Conservation (phyloP, 2,797 vertebrate species). For the Enteromius trimaculatus region DNA sequence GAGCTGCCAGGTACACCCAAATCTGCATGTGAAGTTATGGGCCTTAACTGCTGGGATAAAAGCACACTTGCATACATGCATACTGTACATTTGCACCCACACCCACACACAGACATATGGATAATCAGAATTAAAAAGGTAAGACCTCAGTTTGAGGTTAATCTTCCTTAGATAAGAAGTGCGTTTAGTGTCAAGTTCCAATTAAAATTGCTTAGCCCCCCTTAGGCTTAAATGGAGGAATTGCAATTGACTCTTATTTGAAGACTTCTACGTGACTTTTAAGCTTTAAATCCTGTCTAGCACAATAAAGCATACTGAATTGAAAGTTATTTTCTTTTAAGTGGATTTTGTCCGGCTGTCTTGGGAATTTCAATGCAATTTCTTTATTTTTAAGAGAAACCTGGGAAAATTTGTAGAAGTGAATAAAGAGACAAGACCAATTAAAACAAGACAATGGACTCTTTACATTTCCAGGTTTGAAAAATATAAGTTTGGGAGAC, state of each 20-base stretch:
- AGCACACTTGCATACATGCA: not conserved
- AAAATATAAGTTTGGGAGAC: not conserved
- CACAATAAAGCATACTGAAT: not conserved
- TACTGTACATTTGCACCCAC: not conserved
- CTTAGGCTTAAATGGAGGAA: slow-evolving; percentile 31
- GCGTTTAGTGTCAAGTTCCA: slow-evolving; percentile 46
- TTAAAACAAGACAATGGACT: not conserved
- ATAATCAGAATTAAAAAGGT: slow-evolving; percentile 31
- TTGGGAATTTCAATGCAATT: not conserved
- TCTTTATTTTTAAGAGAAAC: not conserved
- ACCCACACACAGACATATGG: not conserved
- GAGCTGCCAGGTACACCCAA: slow-evolving; percentile 11
- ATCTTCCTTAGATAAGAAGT: slow-evolving; percentile 48
- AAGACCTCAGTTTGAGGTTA: slow-evolving; percentile 48
- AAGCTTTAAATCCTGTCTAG: slow-evolving; percentile 35
- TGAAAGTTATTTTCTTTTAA: not conserved
- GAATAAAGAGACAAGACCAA: not conserved
- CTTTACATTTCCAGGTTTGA: not conserved
- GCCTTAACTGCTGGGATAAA: not conserved
- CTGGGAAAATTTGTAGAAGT: not conserved
- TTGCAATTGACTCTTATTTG: slow-evolving; percentile 35
- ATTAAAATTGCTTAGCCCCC: slow-evolving; percentile 30
- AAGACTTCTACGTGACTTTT: slow-evolving; percentile 18
- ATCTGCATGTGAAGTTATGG: slow-evolving; percentile 3
- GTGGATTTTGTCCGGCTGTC: not conserved